These are phyloP conservation scores for Ephialtes manifestator DNA, from an alignment of 2,888 invertebrate species.

Conservation along the genomic window DNA sequence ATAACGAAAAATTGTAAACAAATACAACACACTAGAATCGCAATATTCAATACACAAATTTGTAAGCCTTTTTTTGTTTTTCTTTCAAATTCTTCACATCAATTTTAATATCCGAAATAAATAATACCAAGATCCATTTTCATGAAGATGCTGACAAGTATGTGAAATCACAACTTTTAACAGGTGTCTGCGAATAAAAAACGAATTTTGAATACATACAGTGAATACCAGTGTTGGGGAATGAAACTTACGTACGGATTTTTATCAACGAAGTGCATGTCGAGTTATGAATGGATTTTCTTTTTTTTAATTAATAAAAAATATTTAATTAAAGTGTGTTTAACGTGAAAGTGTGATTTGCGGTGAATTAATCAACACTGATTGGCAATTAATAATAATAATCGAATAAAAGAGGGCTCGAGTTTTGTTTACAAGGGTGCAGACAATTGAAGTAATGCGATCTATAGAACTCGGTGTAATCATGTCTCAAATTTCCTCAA, in stretches of 20 bases:
- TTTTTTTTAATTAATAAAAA: conserved; percentile 13
- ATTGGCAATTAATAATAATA: conserved; percentile 22
- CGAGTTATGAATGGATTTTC: neutral
- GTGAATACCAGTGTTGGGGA: conserved; percentile 23
- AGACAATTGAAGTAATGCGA: conserved; percentile 39
- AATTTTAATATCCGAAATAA: neutral
- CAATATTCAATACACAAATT: neutral
- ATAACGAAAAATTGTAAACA: too few species aligned
- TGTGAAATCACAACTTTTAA: conserved; percentile 6
- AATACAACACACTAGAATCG: too few species aligned
- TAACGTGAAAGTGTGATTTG: conserved; percentile 35
- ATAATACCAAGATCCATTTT: neutral
- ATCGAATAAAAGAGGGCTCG: neutral
- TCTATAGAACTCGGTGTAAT: conserved; percentile 25
- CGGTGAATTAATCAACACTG: conserved; percentile 18
- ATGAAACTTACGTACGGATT: conserved; percentile 55
- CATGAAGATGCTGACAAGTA: neutral
- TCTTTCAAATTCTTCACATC: neutral
- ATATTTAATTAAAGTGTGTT: conserved; percentile 26
- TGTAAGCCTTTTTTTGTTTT: neutral
- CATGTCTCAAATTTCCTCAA: conserved; percentile 4
- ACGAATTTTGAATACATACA: neutral
- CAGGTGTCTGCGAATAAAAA: conserved; percentile 28
- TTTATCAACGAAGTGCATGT: neutral
- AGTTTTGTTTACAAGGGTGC: neutral